Evolutionary conservation across 1,140 invertebrate genomes (phyloP).

Genomic region (Drosophila sulfurigaster): DNA sequence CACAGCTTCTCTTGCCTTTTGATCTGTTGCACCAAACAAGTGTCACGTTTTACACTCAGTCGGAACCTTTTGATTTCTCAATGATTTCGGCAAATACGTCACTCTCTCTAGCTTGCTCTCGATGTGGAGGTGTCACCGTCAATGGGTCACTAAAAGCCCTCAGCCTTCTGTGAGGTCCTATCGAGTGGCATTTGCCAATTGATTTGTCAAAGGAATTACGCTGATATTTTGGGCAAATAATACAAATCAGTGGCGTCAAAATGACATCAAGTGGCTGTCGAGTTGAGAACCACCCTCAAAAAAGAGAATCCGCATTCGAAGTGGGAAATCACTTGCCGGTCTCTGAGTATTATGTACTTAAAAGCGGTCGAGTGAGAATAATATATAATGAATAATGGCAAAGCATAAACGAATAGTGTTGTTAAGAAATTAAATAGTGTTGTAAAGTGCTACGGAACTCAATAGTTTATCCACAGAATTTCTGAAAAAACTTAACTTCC

Average conservation of each 20-base stretch:
- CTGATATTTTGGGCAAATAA: conserved; percentile 73
- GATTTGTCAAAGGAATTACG: conserved; percentile 79
- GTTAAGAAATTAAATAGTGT: background rate
- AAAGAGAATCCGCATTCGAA: background rate
- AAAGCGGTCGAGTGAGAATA: conserved; percentile 21
- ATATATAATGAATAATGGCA: conserved; percentile 13
- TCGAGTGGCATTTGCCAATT: conserved; percentile 57
- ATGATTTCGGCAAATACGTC: conserved; percentile 48
- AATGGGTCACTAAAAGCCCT: conserved; percentile 47
- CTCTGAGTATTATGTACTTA: conserved; percentile 2
- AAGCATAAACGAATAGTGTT: background rate
- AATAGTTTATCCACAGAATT: too few species aligned
- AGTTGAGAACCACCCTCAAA: conserved; percentile 51
- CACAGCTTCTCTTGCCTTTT: conserved; percentile 55
- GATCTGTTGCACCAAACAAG: conserved; percentile 64
- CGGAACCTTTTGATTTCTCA: conserved; percentile 28
- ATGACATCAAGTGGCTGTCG: conserved; percentile 68
- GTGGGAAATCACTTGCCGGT: conserved; percentile 35
- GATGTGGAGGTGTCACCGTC: conserved; percentile 50
- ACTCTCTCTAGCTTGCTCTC: background rate
- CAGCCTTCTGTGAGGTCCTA: conserved; percentile 56
- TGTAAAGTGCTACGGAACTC: background rate
- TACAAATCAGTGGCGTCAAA: conserved; percentile 62
- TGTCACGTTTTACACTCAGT: conserved; percentile 44
- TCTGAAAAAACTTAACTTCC: too few species aligned